Base-by-base conservation (phyloP, 2,888 invertebrate genomes). In the Lamellibrachia columna region DNA sequence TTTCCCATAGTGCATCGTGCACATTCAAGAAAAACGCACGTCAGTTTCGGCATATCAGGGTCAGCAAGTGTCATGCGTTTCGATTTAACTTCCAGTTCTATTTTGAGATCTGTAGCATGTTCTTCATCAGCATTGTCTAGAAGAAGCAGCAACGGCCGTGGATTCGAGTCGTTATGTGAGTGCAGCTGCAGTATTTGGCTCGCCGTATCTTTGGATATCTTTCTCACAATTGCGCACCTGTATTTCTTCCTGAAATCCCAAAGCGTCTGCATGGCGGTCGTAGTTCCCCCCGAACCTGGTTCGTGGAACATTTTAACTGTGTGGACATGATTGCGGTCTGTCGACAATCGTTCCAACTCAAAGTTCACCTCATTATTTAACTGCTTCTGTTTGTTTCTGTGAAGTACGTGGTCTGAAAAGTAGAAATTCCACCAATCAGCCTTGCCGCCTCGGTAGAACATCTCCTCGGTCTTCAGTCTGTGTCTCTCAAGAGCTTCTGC, bases 381-480 rank as follows among this genome's bases (percentile, higher is more conserved):
- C 1, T 58, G 8, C 8, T 91, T 90, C 52, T 91, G 60, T 55
- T 92, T 93, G 40, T 93, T 92, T 58, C 95, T 91, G 90, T 92
- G 92, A 6, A 94, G 92, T 28, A 95, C 95, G 91, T 95, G 95
- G 91, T 94, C 94, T 91, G 91, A 60, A 93, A 94, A 95, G 53
- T 91, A 94, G 90, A 95, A 95, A 90, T 95, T 95, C 94, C 95
- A 94, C 95, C 95, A 95, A n/a, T 92, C 93, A 28, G 94, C 95
- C 92, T 94, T 92, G 8, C 92, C 93, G 8, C 95, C 95, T 92
- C 92, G 93, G 92, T 94, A 95, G 53, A 93, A 93, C 52, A 92
- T 53, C 53, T 92, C 92, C 60, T 93, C 93, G 8, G 91, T 90
- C 58, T 92, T 15, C 7, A 4, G 53, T 40, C 52, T 55, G 55